phyloP scores from a whole-genome alignment of 2,888 invertebrate genomes.

The Leptopilina drosophilae region DNA sequence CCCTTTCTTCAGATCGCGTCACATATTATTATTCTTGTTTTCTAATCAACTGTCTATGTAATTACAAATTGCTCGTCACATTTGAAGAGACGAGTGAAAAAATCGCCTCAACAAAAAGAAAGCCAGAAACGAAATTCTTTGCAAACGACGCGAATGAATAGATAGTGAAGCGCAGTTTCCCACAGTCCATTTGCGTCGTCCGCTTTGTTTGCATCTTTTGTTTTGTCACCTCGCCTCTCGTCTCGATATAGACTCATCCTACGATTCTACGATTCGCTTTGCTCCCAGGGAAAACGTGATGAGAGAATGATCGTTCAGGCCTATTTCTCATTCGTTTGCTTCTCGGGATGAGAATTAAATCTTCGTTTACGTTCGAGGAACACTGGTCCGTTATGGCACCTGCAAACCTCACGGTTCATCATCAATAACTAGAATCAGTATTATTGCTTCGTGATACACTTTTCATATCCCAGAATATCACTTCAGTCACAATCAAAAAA shows the following conservation, averaged over 20 bases:
- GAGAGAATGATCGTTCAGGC: slow-evolving; percentile 40
- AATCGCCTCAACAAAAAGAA: too few species aligned
- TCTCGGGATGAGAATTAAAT: slow-evolving; percentile 24
- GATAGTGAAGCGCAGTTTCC: slow-evolving; percentile 55
- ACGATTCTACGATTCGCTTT: slow-evolving; percentile 65
- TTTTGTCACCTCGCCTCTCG: slow-evolving; percentile 64
- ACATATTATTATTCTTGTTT: too few species aligned
- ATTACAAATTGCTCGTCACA: too few species aligned
- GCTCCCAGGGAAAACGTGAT: slow-evolving; percentile 67
- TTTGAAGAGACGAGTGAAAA: too few species aligned
- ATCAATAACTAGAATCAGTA: neutral
- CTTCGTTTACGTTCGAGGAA: slow-evolving; percentile 27
- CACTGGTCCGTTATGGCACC: slow-evolving; percentile 28
- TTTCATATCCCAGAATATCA: neutral
- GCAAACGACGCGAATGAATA: too few species aligned
- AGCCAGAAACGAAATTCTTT: too few species aligned
- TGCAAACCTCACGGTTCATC: slow-evolving; percentile 35
- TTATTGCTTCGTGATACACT: neutral
- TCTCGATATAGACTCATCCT: slow-evolving; percentile 44
- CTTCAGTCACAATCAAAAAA: neutral
- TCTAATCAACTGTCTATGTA: too few species aligned
- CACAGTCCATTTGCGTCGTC: slow-evolving; percentile 59
- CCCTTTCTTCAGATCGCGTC: too few species aligned
- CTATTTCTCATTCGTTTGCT: slow-evolving; percentile 41
- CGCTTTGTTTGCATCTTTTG: slow-evolving; percentile 63